Evolutionary conservation across 2,888 invertebrate species (phyloP).

Genomic region (Notodonta dromedarius): DNA sequence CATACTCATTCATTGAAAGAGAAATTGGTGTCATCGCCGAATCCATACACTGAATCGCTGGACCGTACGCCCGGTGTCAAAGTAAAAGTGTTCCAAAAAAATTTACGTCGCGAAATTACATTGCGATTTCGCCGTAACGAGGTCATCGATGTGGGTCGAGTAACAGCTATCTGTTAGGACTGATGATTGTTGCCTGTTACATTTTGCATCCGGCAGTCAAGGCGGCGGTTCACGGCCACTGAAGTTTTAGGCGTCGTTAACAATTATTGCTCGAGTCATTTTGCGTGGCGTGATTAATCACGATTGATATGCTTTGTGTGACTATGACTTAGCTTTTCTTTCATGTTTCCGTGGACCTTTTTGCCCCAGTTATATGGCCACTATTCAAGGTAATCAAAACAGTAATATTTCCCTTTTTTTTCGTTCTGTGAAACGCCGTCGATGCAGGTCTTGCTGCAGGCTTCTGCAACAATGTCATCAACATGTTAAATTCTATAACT

Average conservation of each 20-base stretch:
- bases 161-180: constrained; percentile 77
- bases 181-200: constrained; percentile 66
- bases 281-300: constrained; percentile 37
- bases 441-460: neutral
- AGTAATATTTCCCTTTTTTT: neutral
- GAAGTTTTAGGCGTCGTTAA: constrained; percentile 48
- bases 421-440: neutral
- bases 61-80: constrained; percentile 67
- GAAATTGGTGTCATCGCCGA: constrained; percentile 81
- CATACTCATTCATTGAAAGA: constrained; percentile 72
- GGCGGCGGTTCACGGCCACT: constrained; percentile 66
- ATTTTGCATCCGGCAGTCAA: constrained; percentile 59
- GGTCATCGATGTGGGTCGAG: constrained; percentile 79
- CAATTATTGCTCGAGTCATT: constrained; percentile 39
- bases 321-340: constrained; percentile 31
- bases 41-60: constrained; percentile 60
- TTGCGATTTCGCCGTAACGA: constrained; percentile 82
- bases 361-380: neutral
- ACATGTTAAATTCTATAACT: neutral
- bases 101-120: constrained; percentile 82
- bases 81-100: constrained; percentile 84
- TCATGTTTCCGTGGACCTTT: constrained; percentile 4
- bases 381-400: neutral
- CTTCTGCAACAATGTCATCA: neutral
- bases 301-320: constrained; percentile 37